Base-by-base conservation (phyloP, 2,113 vertebrate species). In the Campylomormyrus tamandua region DNA sequence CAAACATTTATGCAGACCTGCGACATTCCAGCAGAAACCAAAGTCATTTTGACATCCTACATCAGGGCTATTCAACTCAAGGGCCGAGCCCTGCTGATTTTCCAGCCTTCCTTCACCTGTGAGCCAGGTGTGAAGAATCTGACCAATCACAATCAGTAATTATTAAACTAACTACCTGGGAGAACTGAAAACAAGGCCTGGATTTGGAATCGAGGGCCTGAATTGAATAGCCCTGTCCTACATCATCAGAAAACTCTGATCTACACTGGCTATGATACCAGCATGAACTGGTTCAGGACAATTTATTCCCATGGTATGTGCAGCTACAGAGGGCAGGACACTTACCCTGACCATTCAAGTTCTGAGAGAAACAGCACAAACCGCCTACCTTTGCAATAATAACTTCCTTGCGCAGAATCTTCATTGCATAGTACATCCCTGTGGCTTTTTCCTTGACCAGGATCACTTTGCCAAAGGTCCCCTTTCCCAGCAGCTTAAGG, bases 391-490 rank as follows among this genome's bases (percentile, higher is more conserved):
- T 99, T 39, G 98, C 98, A 0, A 99, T 98, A 94, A 99, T 98
- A 86, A 99, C 98, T 93, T 99, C 98, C 89, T 99, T 99, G 83
- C 98, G 96, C 3, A 99, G 96, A 92, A 99, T 98, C 92, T 99
- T 99, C 98, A 99, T 99, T 95, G 98, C 98, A 0, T 99, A 99
- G 90, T 99, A 98, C 93, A 97, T 96, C 6, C 98, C 97, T 0
- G 96, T 96, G 90, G 98, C 98, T 89, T 99, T 98, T 90, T 99
- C 98, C 91, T 97, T 96, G 89, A 99, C 98, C 87, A 99, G 94
- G 92, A 99, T 99, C 48, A 99, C 98, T 93, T 99, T 99, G 35
- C 98, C 98, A n/a, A 99, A 99, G 1, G 98, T 99, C 66, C 98
- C 98, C 88, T 99, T 99, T 1, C 98, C 98, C 83, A 99, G 93